Evolutionary conservation across 2,888 invertebrate species (phyloP).

Genomic region (Acanthopleura granulata): DNA sequence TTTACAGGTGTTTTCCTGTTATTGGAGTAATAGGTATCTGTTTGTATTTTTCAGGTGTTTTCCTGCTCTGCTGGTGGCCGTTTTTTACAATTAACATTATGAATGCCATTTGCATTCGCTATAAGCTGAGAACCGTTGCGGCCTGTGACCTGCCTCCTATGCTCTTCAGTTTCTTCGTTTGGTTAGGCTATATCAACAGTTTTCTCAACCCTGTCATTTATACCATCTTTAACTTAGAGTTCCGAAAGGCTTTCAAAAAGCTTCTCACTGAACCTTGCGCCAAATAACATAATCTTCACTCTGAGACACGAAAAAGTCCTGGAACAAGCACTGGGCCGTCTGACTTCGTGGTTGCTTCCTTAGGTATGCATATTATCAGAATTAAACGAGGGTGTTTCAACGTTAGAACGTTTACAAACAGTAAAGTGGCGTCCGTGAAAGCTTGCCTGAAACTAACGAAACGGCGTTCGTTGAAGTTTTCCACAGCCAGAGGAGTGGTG

Average conservation of each 20-base stretch:
- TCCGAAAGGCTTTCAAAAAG: constrained; percentile 97
- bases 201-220: constrained; percentile 82
- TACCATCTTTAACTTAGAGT: constrained; percentile 77
- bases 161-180: constrained; percentile 79
- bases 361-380: no score
- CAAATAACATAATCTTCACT: background rate
- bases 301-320: no score
- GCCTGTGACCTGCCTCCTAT: constrained; percentile 73
- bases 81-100: constrained; percentile 99
- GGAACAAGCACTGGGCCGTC: no score
- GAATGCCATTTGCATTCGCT: constrained; percentile 93
- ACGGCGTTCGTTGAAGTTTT: no score
- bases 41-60: constrained; percentile 84
- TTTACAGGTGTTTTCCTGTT: no score
- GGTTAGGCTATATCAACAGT: constrained; percentile 95
- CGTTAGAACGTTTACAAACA: no score
- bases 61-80: constrained; percentile 98
- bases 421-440: no score
- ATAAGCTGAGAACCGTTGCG: constrained; percentile 74
- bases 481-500: no score
- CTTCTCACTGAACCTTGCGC: constrained; percentile 74
- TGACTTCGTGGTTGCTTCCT: no score
- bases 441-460: no score
- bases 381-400: no score
- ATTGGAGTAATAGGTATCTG: no score